A percentile compares a stretch with the other conserved stretches of the same genome.
Conservation (phyloP, 1,140 invertebrate species). For the Oryctes rhinoceros region DNA sequence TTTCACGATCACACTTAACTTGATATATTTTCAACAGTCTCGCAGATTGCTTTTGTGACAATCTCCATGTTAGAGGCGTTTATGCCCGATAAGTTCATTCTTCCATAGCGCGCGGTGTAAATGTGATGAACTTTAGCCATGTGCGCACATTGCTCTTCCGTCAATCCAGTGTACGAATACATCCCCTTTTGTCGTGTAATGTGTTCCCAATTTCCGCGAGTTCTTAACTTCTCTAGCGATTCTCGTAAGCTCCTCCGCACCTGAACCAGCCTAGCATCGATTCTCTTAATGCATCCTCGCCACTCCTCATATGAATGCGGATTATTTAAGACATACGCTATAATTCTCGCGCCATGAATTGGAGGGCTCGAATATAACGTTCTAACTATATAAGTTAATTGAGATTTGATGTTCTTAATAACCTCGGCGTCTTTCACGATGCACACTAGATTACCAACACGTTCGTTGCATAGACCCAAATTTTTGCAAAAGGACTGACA, state of each 20-base stretch:
- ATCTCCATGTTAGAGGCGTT: not conserved
- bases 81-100: not conserved
- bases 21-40: not conserved
- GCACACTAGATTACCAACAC: constrained; percentile 41
- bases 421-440: constrained; percentile 19
- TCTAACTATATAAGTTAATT: constrained; percentile 64
- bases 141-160: not conserved
- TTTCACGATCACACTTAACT: no score
- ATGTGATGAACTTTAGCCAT: not conserved
- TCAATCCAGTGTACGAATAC: constrained; percentile 97
- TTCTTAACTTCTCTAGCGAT: constrained; percentile 76
- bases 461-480: constrained; percentile 91
- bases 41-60: not conserved
- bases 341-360: constrained; percentile 85
- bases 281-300: constrained; percentile 83
- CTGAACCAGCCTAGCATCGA: constrained; percentile 89
- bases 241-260: constrained; percentile 86
- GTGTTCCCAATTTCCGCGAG: constrained; percentile 96
- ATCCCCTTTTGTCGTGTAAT: constrained; percentile 96
- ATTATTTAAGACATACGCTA: constrained; percentile 83
- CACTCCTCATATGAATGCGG: constrained; percentile 83
- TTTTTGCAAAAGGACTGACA: constrained; percentile 98
- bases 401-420: constrained; percentile 41
- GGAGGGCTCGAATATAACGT: constrained; percentile 86
- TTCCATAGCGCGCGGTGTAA: not conserved